Percentiles rank a stretch among this genome's conserved stretches.
Conservation (phyloP, 1,140 invertebrate genomes). For the Pseudomyrmex sp. region DNA sequence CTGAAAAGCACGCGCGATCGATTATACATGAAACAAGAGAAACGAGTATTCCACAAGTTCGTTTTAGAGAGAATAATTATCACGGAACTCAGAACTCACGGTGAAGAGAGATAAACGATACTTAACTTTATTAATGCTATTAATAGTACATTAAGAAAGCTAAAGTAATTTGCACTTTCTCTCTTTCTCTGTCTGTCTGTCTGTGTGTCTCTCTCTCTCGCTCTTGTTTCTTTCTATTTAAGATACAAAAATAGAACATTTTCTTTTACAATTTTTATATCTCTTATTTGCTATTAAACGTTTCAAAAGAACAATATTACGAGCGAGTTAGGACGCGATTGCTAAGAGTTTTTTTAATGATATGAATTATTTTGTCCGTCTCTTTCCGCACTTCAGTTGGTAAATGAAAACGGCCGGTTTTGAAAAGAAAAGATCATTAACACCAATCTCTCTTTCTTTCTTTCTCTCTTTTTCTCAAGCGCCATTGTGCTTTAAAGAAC, state of each 20-base stretch:
- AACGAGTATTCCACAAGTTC: neutral
- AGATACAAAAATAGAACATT: neutral
- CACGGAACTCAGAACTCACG: neutral
- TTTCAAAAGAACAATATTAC: neutral
- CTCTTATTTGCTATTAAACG: neutral
- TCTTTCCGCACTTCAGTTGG: conserved; percentile 8
- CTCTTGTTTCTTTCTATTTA: no score
- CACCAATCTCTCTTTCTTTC: conserved; percentile 66
- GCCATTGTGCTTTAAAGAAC: conserved; percentile 72
- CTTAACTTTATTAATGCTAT: conserved; percentile 1
- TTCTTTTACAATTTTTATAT: neutral
- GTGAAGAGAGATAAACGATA: neutral
- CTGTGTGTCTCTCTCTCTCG: no score
- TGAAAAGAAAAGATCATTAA: conserved; percentile 72
- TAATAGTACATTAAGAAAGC: no score
- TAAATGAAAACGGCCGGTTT: conserved; percentile 39
- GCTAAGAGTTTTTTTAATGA: conserved; percentile 50
- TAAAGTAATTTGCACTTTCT: no score
- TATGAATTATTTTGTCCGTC: conserved; percentile 50
- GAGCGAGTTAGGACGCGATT: neutral
- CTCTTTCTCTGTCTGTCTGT: no score
- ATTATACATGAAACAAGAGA: conserved; percentile 13
- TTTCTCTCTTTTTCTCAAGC: conserved; percentile 6
- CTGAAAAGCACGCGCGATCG: conserved; percentile 11
- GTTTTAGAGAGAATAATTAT: conserved; percentile 1